Percentiles rank a stretch among this genome's conserved stretches.
Evolutionary conservation across 1,140 invertebrate genomes (phyloP).

Genomic region (Ridgeia piscesae): DNA sequence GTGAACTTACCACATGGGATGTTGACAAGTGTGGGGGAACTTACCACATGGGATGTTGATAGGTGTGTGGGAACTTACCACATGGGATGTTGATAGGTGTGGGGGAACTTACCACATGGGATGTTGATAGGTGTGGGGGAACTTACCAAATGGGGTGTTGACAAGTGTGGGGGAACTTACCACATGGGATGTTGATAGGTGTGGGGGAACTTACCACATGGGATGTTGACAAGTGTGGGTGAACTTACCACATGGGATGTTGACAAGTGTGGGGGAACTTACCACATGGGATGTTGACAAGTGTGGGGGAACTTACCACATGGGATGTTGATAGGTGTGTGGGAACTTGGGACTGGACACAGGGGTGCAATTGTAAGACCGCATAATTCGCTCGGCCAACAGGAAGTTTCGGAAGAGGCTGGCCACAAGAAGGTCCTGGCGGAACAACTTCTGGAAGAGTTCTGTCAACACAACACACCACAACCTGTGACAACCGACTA

Average conservation of each 20-base stretch:
- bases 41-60: too few relatives aligned
- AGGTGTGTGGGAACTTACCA: too few relatives aligned
- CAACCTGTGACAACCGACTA: not conserved
- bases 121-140: too few relatives aligned
- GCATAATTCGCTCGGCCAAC: constrained; percentile 92
- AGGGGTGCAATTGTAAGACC: constrained; percentile 94
- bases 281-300: not conserved
- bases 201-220: too few relatives aligned
- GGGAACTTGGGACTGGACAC: constrained; percentile 88
- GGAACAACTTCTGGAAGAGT: constrained; percentile 93
- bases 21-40: too few relatives aligned
- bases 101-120: too few relatives aligned
- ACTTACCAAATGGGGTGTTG: too few relatives aligned
- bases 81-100: too few relatives aligned
- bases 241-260: not conserved
- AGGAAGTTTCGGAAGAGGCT: constrained; percentile 97
- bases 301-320: constrained; percentile 64
- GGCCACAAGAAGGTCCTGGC: constrained; percentile 92
- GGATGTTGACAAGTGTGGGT: too few relatives aligned
- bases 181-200: too few relatives aligned
- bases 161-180: too few relatives aligned
- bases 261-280: not conserved
- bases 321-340: constrained; percentile 71
- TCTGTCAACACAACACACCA: constrained; percentile 60
- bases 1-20: too few relatives aligned